A percentile compares a stretch with the other conserved stretches of the same genome.
Conservation (phyloP, 2,113 vertebrate species). For the Fregetta grallaria region DNA sequence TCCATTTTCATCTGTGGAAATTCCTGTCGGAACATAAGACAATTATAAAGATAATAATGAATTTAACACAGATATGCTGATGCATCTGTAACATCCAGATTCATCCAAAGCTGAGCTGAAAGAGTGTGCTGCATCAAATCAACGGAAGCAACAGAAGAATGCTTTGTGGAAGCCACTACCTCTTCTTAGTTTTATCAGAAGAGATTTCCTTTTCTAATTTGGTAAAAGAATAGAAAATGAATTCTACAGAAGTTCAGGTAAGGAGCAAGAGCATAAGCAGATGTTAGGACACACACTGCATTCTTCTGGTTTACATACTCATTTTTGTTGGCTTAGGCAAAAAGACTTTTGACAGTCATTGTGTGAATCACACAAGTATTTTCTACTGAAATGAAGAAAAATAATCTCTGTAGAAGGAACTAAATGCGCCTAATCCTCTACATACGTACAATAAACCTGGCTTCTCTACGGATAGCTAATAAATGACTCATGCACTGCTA, state of each 20-base stretch:
- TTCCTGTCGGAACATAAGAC: conserved; percentile 68
- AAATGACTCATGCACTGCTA: neutral
- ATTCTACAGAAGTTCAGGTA: neutral
- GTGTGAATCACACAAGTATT: neutral
- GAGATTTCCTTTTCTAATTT: neutral
- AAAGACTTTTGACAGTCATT: neutral
- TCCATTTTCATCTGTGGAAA: conserved; percentile 70
- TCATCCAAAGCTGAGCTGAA: neutral
- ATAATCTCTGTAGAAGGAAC: neutral
- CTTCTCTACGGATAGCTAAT: neutral
- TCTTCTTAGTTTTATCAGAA: neutral
- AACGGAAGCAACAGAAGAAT: neutral
- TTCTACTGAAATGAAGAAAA: neutral
- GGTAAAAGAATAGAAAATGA: neutral
- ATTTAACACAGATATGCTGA: neutral
- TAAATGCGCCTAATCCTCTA: neutral
- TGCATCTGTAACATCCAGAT: neutral
- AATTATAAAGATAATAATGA: neutral
- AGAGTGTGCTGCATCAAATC: neutral
- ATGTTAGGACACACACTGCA: neutral
- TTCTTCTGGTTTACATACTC: neutral
- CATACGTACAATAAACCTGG: neutral
- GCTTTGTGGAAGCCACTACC: neutral
- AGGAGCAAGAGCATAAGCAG: neutral
- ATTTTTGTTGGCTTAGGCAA: neutral